A percentile compares a stretch with the other conserved stretches of the same genome.
Conservation (phyloP, 1,140 invertebrate species). For the Atopsyche davidsoni region DNA sequence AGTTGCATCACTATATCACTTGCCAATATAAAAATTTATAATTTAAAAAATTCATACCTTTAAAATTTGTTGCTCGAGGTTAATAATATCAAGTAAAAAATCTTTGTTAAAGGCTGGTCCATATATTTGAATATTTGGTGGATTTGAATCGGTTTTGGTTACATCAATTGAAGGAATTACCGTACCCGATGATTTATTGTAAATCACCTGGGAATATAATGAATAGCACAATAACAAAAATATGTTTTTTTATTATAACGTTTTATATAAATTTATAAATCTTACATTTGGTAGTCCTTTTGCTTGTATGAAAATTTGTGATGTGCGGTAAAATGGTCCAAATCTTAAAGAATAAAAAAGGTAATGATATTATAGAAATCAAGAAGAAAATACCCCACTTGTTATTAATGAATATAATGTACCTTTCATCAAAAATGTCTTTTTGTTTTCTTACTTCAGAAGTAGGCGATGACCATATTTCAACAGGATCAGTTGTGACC, state of each 20-base stretch:
- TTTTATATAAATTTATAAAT: not conserved
- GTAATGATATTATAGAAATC: no score
- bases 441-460: slow-evolving; percentile 69
- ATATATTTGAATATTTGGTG: slow-evolving; percentile 40
- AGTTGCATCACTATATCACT: no score
- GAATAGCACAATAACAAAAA: not conserved
- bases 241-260: not conserved
- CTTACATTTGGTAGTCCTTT: slow-evolving; percentile 33
- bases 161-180: no score
- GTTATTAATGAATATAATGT: no score
- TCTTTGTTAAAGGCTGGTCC: slow-evolving; percentile 63
- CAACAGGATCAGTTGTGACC: slow-evolving; percentile 76
- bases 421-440: slow-evolving; percentile 64
- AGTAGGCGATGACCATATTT: slow-evolving; percentile 73
- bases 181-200: no score
- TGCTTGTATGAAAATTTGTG: slow-evolving; percentile 64
- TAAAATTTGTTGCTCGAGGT: slow-evolving; percentile 57
- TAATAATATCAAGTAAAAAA: slow-evolving; percentile 61
- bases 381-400: no score
- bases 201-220: slow-evolving; percentile 15
- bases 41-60: no score
- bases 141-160: no score
- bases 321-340: slow-evolving; percentile 78
- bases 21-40: no score
- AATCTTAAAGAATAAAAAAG: slow-evolving; percentile 49